Conservation (phyloP, 2,113 vertebrate species). For the Ailurus styani region DNA sequence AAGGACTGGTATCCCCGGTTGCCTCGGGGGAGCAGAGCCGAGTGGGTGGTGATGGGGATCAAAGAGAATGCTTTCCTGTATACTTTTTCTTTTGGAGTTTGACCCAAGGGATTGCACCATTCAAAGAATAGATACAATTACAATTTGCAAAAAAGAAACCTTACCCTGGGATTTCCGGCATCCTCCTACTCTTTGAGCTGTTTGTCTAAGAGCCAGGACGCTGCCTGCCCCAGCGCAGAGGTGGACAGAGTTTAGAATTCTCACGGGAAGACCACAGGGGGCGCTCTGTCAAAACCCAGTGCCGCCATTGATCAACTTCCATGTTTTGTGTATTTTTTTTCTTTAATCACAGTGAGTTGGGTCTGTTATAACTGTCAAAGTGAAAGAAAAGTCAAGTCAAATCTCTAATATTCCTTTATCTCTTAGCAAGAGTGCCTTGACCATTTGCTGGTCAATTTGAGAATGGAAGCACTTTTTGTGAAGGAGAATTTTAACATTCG, state of each 20-base stretch:
- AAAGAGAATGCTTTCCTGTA: background rate
- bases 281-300: too few species aligned
- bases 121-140: background rate
- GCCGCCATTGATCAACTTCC: background rate
- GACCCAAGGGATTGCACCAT: background rate
- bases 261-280: fast-evolving
- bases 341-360: background rate
- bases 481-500: conserved; percentile 87
- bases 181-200: background rate
- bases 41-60: background rate
- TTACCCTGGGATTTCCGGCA: background rate
- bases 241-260: background rate
- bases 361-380: background rate
- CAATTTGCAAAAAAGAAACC: background rate
- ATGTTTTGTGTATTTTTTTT: background rate
- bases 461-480: conserved; percentile 83
- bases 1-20: fast-evolving
- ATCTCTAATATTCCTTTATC: background rate
- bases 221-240: fast-evolving
- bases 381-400: background rate
- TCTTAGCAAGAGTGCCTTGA: conserved; percentile 87
- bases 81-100: background rate
- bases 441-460: conserved; percentile 85
- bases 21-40: background rate
- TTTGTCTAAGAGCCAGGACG: background rate